Evolutionary conservation across 2,797 vertebrate genomes (phyloP).

Genomic region (Urosaurus nigricauda): DNA sequence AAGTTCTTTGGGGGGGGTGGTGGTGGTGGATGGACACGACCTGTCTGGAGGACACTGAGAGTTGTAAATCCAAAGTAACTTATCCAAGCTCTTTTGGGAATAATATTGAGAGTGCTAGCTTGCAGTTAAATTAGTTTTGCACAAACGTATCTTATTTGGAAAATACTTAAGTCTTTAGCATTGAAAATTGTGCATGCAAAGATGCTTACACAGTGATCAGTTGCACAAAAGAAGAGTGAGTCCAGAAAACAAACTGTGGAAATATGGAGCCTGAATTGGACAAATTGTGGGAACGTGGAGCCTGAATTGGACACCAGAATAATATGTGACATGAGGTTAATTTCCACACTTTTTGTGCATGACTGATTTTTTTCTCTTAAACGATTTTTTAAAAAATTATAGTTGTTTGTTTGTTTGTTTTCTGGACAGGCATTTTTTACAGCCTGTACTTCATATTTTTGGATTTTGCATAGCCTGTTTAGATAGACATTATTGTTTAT

Average conservation of each 20-base stretch:
- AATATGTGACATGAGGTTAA: neutral
- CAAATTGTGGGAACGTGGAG: neutral
- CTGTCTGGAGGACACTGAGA: no score
- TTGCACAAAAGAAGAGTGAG: neutral
- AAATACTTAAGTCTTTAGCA: neutral
- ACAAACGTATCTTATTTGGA: neutral
- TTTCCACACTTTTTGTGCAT: neutral
- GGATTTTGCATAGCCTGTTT: neutral
- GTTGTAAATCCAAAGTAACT: no score
- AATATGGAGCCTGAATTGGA: neutral
- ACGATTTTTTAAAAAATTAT: neutral
- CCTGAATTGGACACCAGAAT: neutral
- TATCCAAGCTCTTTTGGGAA: neutral
- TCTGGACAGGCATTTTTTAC: neutral
- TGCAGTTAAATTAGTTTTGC: neutral
- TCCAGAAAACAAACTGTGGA: neutral
- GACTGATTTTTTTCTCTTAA: neutral
- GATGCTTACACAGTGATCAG: neutral
- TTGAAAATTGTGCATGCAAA: neutral
- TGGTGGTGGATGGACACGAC: no score
- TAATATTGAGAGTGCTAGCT: rapidly evolving
- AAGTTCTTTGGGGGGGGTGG: no score
- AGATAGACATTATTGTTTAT: neutral
- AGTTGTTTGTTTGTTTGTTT: no score
- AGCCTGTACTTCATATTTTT: neutral